Base-by-base conservation (phyloP, 1,140 invertebrate species). In the Bombus waltoni region DNA sequence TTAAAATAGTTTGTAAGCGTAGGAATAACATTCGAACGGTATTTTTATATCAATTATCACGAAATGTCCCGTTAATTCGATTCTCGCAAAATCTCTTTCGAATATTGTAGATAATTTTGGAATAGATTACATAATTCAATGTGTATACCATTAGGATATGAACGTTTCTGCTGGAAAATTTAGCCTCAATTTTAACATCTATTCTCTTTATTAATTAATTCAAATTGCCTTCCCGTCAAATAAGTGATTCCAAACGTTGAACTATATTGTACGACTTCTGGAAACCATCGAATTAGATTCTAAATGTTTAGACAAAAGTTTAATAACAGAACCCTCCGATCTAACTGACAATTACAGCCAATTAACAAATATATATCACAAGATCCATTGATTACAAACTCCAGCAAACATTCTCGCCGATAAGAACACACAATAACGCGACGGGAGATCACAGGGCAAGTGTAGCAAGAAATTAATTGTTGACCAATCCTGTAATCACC, bases 401-500 rank as follows among this genome's bases (percentile, higher is more conserved):
- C 35, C 3, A 57, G 25, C 47, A 75, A n/a, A 5, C 3, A 66
- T 28, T 78, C 28, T 44, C 25, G 53, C n/a, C 25, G 28, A 35
- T 78, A 59, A 38, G 25, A 38, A 70, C 57, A 71, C 66, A 35
- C 70, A 72, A 73, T 76, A 87, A 80, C 75, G 57, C 32, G 44
- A 59, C 44, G 59, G 44, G 70, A 81, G 47, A 81, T 81, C 72
- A 74, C 59, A n/a, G 62, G 44, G 57, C 47, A 42, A 35, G 28
- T 35, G 72, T 76, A 65, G 77, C 47, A 83, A 90, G 86, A 86
- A 90, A 90, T 90, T 90, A 90, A 90, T 89, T 78, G 88, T 87
- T 88, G 86, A 87, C 65, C 82, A 73, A 89, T 85, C 86, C 81
- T 40, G 71, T 83, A 82, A 88, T 90, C 86, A 83, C 75, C 74